Evolutionary conservation across 2,888 invertebrate genomes (phyloP).

Genomic region (Melanostoma mellinum): DNA sequence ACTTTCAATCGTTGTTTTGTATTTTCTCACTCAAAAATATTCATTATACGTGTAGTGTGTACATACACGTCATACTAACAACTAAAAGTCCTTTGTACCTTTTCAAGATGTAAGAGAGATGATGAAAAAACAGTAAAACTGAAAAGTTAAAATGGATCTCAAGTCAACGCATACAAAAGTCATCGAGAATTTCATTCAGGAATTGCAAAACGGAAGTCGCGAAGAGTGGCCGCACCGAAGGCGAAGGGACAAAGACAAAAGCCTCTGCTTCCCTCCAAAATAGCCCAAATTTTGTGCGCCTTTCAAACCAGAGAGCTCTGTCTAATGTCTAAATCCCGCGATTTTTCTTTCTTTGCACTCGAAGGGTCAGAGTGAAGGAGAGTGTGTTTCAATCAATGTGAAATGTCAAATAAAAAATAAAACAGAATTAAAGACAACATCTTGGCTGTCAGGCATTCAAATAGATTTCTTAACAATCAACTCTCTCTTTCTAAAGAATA

Average conservation of each 20-base stretch:
- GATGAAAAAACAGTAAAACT: constrained; percentile 38
- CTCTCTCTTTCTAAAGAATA: constrained; percentile 58
- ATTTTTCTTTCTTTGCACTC: constrained; percentile 12
- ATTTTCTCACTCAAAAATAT: constrained; percentile 34
- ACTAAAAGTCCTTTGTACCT: constrained; percentile 61
- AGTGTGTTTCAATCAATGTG: constrained; percentile 44
- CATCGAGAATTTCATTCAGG: constrained; percentile 71
- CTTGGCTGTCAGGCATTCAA: constrained; percentile 70
- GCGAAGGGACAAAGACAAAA: constrained; percentile 57
- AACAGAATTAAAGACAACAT: constrained; percentile 57
- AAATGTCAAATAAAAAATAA: constrained; percentile 47
- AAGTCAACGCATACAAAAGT: constrained; percentile 69
- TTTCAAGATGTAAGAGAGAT: constrained; percentile 47
- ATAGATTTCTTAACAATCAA: constrained; percentile 68
- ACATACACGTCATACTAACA: constrained; percentile 43
- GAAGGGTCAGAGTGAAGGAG: constrained; percentile 66
- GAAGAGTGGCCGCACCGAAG: constrained; percentile 67
- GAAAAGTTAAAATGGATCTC: constrained; percentile 71
- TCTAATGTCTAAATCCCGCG: constrained; percentile 5
- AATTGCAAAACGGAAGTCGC: constrained; percentile 72
- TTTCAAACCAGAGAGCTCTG: constrained; percentile 45
- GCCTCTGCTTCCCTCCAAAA: constrained; percentile 49
- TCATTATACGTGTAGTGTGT: background rate
- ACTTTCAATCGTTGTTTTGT: constrained; percentile 61
- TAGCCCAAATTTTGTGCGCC: constrained; percentile 66